Evolutionary conservation across 2,113 vertebrate genomes (phyloP), one percentile per base, ranked within the genome.

Genomic region (Lophochroa leadbeateri): DNA sequence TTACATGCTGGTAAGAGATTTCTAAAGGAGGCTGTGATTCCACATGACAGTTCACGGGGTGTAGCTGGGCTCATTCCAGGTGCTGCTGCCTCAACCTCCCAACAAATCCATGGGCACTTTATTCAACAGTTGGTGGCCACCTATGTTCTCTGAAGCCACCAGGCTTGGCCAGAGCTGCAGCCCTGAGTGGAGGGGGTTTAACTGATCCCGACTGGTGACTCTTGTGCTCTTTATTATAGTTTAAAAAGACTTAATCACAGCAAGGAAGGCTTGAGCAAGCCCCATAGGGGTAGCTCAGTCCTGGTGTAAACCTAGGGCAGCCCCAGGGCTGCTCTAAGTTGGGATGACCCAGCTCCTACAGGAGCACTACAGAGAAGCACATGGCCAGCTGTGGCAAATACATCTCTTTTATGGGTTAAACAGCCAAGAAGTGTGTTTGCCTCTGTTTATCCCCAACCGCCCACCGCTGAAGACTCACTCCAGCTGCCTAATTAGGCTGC

Each of bases 41-140:
- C 13, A 2, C 0, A 0, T 33, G 44, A 2, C 17, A 31, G 2
- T 44, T 76, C n/a, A n/a, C 17, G 5, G 3, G 33, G 23, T 1
- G 1, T 5, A 33, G 58, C 52, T 58, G 44, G 58, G 27, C 20
- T 78, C 52, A 11, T 0, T 52, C n/a, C 47, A 53, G 47, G 10
- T 29, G 46, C 37, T 55, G 10, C 29, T 17, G 14, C 17, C 28
- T 41, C 41, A 70, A 21, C 37, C 35, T 63, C 29, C 46, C 33
- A 35, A 60, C 80, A 80, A 41, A 31, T 6, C 46, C 58, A 44
- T 46, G 63, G 61, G 15, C 52, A 60, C 1, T 0, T 25, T 11
- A 20, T 27, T 47, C 68, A 18, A 9, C 1, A 37, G 15, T 17
- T 43, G 43, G 19, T 53, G 35, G 72, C 47, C 53, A 13, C 14